These are phyloP conservation scores for Goniozus legneri DNA, from an alignment of 1,140 invertebrate species.

Conservation along the genomic window DNA sequence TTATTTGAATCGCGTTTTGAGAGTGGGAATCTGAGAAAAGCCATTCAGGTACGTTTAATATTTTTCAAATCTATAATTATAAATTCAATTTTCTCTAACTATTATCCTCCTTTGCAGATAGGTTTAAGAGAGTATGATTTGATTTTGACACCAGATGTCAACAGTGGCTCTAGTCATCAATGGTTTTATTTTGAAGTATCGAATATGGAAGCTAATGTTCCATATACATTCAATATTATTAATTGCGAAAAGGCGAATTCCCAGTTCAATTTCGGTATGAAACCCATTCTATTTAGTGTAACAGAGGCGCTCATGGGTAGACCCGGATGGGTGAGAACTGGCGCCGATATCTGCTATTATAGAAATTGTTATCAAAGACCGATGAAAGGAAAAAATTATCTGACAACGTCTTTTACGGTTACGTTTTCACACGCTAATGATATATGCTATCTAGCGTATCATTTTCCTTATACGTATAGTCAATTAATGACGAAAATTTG, in stretches of 20 bases:
- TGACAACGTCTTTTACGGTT: conserved; percentile 81
- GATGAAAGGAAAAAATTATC: conserved; percentile 63
- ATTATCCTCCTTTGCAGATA: conserved; percentile 53
- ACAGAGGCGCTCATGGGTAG: conserved; percentile 64
- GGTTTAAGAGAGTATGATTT: conserved; percentile 79
- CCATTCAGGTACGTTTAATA: conserved; percentile 64
- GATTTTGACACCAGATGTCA: conserved; percentile 82
- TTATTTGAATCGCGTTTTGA: conserved; percentile 88
- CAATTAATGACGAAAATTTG: conserved; percentile 68
- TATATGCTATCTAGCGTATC: conserved; percentile 86
- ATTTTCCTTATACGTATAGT: conserved; percentile 87
- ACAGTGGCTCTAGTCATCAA: conserved; percentile 75
- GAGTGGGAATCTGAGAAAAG: conserved; percentile 85
- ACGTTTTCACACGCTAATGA: conserved; percentile 75
- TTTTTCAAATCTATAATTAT: background rate
- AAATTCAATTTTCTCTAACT: conserved; percentile 8
- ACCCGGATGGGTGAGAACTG: conserved; percentile 70
- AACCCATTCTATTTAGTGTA: conserved; percentile 86
- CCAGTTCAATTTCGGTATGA: conserved; percentile 91
- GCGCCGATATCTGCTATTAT: conserved; percentile 81
- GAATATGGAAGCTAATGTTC: conserved; percentile 68
- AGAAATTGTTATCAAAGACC: conserved; percentile 63
- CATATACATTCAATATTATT: conserved; percentile 86
- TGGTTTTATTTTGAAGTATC: conserved; percentile 94
- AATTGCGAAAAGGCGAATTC: conserved; percentile 89